Evolutionary conservation across 2,113 vertebrate genomes (phyloP).

Genomic region (Ondatra zibethicus): DNA sequence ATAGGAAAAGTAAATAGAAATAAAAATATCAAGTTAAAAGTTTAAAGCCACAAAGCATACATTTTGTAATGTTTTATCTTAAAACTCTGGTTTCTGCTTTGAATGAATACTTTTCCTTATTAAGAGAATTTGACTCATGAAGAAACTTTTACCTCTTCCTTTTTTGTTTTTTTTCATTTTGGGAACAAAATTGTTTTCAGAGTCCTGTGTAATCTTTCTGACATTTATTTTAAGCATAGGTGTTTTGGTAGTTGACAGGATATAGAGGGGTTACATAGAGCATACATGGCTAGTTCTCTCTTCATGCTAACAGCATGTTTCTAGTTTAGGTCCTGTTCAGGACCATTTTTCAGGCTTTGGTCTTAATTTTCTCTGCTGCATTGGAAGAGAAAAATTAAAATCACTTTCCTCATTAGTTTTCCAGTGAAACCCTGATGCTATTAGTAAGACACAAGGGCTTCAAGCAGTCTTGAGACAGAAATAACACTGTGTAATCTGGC

Average conservation of each 20-base stretch:
- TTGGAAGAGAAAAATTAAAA: slow-evolving; percentile 62
- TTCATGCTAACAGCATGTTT: slow-evolving; percentile 39
- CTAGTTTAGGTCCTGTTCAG: slow-evolving; percentile 44
- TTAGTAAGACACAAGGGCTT: slow-evolving; percentile 45
- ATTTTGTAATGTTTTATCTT: slow-evolving; percentile 21
- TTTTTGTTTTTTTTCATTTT: not conserved
- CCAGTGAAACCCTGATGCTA: slow-evolving; percentile 11
- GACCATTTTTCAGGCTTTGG: slow-evolving; percentile 34
- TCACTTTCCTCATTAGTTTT: slow-evolving; percentile 45
- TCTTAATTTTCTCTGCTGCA: slow-evolving; percentile 61
- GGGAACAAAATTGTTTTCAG: slow-evolving; percentile 47
- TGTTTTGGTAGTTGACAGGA: not conserved
- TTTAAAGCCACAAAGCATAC: not conserved
- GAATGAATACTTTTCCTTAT: slow-evolving; percentile 43
- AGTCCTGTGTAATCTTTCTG: not conserved
- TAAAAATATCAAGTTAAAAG: slow-evolving; percentile 11
- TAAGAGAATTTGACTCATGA: slow-evolving; percentile 19
- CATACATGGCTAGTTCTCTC: slow-evolving; percentile 6
- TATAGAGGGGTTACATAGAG: not conserved
- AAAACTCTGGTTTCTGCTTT: slow-evolving; percentile 45
- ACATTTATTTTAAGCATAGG: slow-evolving; percentile 18
- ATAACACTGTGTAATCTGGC: not conserved
- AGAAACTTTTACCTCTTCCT: slow-evolving; percentile 18
- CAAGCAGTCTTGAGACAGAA: slow-evolving; percentile 41
- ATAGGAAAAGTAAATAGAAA: not conserved